Evolutionary conservation across 2,113 vertebrate species (phyloP).

Genomic region (Scomber japonicus): DNA sequence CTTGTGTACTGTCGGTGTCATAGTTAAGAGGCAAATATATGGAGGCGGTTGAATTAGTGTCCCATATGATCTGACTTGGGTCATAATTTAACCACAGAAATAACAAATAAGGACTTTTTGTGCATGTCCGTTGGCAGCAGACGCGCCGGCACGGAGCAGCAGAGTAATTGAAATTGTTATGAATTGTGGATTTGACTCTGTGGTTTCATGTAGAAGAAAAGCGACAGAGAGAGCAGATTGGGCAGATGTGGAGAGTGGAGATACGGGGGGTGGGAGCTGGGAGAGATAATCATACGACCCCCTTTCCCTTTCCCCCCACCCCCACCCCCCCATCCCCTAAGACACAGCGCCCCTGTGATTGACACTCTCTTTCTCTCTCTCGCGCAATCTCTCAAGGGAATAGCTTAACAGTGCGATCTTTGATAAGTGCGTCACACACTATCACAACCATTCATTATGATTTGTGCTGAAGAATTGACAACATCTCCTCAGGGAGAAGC

Average conservation of each 20-base stretch:
- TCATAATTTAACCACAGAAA: neutral
- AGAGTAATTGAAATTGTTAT: constrained; percentile 31
- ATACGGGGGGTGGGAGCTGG: constrained; percentile 35
- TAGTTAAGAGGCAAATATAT: too few relatives aligned
- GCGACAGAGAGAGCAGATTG: neutral
- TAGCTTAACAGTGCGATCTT: constrained; percentile 83
- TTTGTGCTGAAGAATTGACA: constrained; percentile 62
- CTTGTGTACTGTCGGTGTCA: too few relatives aligned
- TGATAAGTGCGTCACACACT: constrained; percentile 89
- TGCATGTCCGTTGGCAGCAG: neutral
- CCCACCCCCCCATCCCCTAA: constrained; percentile 68
- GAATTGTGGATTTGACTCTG: constrained; percentile 11
- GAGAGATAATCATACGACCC: constrained; percentile 8
- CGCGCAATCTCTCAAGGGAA: constrained; percentile 32
- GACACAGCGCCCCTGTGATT: constrained; percentile 71
- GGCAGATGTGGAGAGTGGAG: constrained; percentile 4
- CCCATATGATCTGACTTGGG: neutral
- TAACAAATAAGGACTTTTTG: neutral
- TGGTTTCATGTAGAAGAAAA: constrained; percentile 15
- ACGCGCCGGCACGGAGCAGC: neutral
- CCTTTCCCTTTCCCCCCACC: constrained; percentile 62
- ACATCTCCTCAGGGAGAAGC: constrained; percentile 51
- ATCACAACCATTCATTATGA: constrained; percentile 89
- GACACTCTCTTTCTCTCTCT: constrained; percentile 74
- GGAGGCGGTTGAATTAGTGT: neutral